phyloP scores from a whole-genome alignment of 2,888 invertebrate species.

The Dorcus parallelipipedus region DNA sequence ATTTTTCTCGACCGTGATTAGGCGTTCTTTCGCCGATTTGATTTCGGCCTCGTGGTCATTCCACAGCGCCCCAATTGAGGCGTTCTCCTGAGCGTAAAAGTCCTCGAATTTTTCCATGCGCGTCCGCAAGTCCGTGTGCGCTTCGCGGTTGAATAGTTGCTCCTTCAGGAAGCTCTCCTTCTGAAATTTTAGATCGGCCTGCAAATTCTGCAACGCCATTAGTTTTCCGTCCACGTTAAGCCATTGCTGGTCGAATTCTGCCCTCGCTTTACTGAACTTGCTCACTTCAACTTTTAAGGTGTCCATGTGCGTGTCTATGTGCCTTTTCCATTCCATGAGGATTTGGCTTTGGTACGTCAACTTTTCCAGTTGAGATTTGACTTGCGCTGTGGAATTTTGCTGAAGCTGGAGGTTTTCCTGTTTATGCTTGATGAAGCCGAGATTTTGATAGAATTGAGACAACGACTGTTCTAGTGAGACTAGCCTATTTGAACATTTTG shows the following conservation, averaged over 20 bases:
- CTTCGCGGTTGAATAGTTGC: conserved; percentile 33
- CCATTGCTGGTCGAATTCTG: conserved; percentile 1
- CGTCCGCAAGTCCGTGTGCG: conserved; percentile 28
- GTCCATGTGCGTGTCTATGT: conserved; percentile 52
- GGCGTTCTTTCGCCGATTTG: conserved; percentile 24
- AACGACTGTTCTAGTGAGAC: conserved; percentile 6
- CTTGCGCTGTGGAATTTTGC: conserved; percentile 16
- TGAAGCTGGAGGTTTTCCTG: conserved; percentile 18
- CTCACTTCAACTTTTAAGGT: conserved; percentile 46
- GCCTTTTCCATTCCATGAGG: conserved; percentile 54
- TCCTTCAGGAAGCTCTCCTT: conserved; percentile 38
- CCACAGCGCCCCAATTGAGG: conserved; percentile 43
- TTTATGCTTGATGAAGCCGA: conserved; percentile 2
- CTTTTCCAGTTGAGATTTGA: conserved; percentile 31
- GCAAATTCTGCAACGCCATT: conserved; percentile 32
- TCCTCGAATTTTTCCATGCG: conserved; percentile 40
- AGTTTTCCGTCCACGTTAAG: conserved; percentile 31
- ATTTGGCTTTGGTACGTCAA: conserved; percentile 46
- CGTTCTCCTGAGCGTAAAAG: conserved; percentile 44
- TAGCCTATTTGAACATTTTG: conserved; percentile 6
- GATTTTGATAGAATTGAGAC: conserved; percentile 9
- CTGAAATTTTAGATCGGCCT: conserved; percentile 32
- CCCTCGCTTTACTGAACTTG: conserved; percentile 22
- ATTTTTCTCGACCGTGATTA: conserved; percentile 29
- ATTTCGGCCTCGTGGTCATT: conserved; percentile 43